These are phyloP conservation scores for Drosophila mettleri DNA, from an alignment of 2,888 invertebrate genomes.

Conservation along the genomic window DNA sequence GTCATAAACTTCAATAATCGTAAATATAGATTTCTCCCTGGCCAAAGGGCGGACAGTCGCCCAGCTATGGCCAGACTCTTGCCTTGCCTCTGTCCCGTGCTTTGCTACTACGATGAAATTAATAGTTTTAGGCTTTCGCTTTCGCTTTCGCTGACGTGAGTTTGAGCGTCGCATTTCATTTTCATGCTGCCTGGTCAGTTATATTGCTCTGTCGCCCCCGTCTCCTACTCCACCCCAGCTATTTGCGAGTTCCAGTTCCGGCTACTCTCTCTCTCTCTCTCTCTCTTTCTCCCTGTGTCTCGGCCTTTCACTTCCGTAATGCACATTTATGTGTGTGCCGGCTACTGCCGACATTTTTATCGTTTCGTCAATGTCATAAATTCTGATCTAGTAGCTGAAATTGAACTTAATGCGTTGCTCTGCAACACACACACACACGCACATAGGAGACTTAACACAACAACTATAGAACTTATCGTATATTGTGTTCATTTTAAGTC, in stretches of 20 bases:
- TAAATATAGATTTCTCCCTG: slow-evolving; percentile 82
- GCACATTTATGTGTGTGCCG: slow-evolving; percentile 68
- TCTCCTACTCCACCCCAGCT: not conserved
- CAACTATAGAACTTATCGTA: slow-evolving; percentile 34
- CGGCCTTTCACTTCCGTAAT: slow-evolving; percentile 44
- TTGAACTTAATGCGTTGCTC: slow-evolving; percentile 75
- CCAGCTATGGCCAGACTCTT: not conserved
- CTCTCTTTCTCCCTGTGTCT: not conserved
- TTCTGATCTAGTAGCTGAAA: slow-evolving; percentile 79
- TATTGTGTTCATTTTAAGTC: slow-evolving; percentile 11
- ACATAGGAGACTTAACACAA: slow-evolving; percentile 16
- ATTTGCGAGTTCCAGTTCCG: slow-evolving; percentile 19
- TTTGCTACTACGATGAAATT: slow-evolving; percentile 65
- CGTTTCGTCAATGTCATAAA: slow-evolving; percentile 81
- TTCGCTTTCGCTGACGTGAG: slow-evolving; percentile 35
- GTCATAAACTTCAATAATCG: slow-evolving; percentile 84
- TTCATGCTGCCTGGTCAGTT: slow-evolving; percentile 68
- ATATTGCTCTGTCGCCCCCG: slow-evolving; percentile 42
- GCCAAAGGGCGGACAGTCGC: slow-evolving; percentile 38
- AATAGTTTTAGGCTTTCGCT: slow-evolving; percentile 76
- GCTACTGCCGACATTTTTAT: slow-evolving; percentile 70
- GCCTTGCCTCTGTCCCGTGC: not conserved
- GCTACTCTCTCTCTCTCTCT: not conserved
- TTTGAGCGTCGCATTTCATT: slow-evolving; percentile 72
- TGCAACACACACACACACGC: slow-evolving; percentile 8